Evolutionary conservation across 2,888 invertebrate genomes (phyloP), one percentile per base, ranked within the genome.

Genomic region (Drosophila neutralis): DNA sequence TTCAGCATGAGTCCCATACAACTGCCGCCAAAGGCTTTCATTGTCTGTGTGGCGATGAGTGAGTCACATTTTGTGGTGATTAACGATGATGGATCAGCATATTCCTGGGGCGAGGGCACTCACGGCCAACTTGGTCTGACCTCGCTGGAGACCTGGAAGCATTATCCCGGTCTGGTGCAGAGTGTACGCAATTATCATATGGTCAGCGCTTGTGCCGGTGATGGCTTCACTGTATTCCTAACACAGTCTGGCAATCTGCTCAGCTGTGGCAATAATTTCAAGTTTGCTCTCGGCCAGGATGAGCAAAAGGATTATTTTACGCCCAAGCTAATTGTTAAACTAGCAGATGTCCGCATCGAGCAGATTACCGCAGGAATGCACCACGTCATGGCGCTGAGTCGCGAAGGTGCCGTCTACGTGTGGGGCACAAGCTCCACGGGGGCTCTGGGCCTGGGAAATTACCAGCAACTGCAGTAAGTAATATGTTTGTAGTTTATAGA

Each of bases 211-310:
- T 94, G 94, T 75, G 95, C 95, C 77, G 96, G 96, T 0, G 94
- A 95, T 76, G 94, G 94, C 6, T 96, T 96, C 91, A 96, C 95
- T 75, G 93, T 96, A 42, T 95, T 96, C 87, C 93, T 95, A 63
- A 95, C 95, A 65, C 95, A 95, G 83, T 94, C 95, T 63, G 96
- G 96, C 10, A 94, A 95, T n/a, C 92, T 96, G 1, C 93, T 96
- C 87, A 95, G 95, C 38, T 96, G 96, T 91, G 96, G 96, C 0
- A 94, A 95, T 87, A 95, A 95, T 33, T 92, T 94, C 10, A 93
- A 93, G 69, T 95, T 95, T 24, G 95, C 95, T 73, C 93, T 96
- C n/a, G 96, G 96, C 0, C 95, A 95, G 86, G 94, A 94, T 4
- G 94, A 95, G 65, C 94, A 94, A 92, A 94, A 93, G 70, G 93